Evolutionary conservation across 2,113 vertebrate species (phyloP).

Genomic region (Myotis yumanensis): DNA sequence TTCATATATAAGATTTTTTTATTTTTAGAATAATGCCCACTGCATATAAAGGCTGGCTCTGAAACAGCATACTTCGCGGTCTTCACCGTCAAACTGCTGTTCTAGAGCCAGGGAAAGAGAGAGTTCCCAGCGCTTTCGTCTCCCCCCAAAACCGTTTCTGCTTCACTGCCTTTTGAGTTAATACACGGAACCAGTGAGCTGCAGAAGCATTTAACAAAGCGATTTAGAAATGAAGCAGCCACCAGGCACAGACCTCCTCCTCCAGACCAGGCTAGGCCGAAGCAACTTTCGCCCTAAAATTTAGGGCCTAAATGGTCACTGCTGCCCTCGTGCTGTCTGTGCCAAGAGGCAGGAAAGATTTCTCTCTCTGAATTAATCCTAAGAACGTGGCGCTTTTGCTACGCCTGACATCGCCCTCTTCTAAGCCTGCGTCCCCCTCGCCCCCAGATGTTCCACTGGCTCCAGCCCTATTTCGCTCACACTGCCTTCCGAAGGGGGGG

Average conservation of each 20-base stretch:
- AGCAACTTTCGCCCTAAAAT: background rate
- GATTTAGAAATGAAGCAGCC: background rate
- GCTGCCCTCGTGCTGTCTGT: background rate
- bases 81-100: conserved; percentile 10
- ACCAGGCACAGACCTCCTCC: background rate
- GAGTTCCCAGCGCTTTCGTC: background rate
- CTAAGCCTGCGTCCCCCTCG: background rate
- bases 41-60: background rate
- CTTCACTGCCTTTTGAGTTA: background rate
- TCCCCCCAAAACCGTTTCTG: background rate
- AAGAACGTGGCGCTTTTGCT: background rate
- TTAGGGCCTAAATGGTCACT: background rate
- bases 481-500: background rate
- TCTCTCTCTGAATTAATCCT: conserved; percentile 38
- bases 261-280: background rate
- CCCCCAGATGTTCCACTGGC: background rate
- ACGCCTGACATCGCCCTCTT: background rate
- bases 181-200: background rate
- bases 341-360: background rate
- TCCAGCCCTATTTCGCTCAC: background rate
- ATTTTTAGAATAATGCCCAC: conserved; percentile 2
- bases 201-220: background rate
- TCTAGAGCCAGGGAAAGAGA: background rate
- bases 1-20: conserved; percentile 12
- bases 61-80: background rate